These are phyloP conservation scores for Picus viridis DNA, from an alignment of 2,797 vertebrate species.

Conservation along the genomic window DNA sequence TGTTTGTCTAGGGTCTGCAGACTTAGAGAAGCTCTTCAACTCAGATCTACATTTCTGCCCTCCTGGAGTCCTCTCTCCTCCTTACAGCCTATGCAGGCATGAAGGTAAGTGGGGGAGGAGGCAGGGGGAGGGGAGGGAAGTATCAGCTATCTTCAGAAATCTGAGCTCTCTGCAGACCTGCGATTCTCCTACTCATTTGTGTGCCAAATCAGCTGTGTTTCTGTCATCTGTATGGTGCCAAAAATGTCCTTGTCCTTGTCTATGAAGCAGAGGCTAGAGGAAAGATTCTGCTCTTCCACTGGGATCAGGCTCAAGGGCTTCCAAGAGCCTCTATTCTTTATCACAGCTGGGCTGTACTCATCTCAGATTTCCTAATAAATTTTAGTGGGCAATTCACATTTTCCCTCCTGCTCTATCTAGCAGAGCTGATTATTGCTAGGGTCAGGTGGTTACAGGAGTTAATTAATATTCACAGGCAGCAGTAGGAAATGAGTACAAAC, in stretches of 20 bases:
- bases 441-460: constrained; percentile 53
- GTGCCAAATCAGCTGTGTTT: not conserved
- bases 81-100: not conserved
- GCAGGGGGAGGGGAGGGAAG: no score
- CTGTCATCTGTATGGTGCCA: not conserved
- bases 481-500: constrained; percentile 40
- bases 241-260: not conserved
- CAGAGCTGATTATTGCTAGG: constrained; percentile 45
- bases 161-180: not conserved
- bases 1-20: not conserved
- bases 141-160: not conserved
- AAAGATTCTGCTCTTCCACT: not conserved
- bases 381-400: constrained; percentile 10
- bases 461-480: constrained; percentile 71
- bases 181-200: not conserved
- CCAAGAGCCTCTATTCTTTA: not conserved
- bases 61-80: not conserved
- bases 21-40: not conserved
- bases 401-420: constrained; percentile 22
- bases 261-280: not conserved
- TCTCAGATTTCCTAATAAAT: not conserved
- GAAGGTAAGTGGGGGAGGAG: not conserved
- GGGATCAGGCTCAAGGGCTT: not conserved
- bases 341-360: not conserved
- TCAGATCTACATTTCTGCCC: not conserved